These are phyloP conservation scores for Sabellastarte sp. DNA, from an alignment of 2,888 invertebrate genomes.

Conservation along the genomic window DNA sequence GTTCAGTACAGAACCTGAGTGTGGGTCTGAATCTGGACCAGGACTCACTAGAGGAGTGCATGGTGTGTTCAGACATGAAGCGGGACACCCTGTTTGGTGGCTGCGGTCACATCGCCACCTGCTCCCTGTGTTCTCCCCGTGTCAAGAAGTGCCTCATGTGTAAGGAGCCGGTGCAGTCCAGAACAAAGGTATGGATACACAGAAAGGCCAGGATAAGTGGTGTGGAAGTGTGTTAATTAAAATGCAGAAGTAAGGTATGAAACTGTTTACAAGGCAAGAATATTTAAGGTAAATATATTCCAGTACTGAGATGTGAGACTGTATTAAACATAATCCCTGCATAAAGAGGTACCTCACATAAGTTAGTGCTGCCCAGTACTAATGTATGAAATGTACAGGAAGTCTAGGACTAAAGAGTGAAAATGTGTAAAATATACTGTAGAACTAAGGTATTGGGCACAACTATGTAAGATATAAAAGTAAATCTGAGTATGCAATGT, in stretches of 20 bases:
- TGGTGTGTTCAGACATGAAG: constrained; percentile 91
- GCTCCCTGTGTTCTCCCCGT: constrained; percentile 80
- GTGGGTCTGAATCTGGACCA: not conserved
- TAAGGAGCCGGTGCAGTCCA: constrained; percentile 76
- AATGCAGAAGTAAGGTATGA: not conserved
- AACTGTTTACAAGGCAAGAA: no score
- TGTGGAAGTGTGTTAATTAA: not conserved
- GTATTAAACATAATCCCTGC: no score
- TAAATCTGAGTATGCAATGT: no score
- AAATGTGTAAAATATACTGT: no score
- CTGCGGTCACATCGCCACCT: constrained; percentile 80
- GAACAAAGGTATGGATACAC: constrained; percentile 76
- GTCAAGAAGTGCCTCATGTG: constrained; percentile 95
- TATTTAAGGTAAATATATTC: no score
- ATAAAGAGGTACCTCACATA: no score
- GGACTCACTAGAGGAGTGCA: constrained; percentile 77
- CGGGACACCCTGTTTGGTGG: constrained; percentile 71
- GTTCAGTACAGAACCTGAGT: not conserved
- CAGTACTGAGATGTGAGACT: no score
- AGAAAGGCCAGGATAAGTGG: not conserved
- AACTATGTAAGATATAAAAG: no score
- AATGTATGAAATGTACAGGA: no score
- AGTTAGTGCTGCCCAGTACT: no score
- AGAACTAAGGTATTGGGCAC: no score
- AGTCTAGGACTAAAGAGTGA: no score